Base-by-base conservation (phyloP, 2,113 vertebrate species). In the Brienomyrus longianalis region DNA sequence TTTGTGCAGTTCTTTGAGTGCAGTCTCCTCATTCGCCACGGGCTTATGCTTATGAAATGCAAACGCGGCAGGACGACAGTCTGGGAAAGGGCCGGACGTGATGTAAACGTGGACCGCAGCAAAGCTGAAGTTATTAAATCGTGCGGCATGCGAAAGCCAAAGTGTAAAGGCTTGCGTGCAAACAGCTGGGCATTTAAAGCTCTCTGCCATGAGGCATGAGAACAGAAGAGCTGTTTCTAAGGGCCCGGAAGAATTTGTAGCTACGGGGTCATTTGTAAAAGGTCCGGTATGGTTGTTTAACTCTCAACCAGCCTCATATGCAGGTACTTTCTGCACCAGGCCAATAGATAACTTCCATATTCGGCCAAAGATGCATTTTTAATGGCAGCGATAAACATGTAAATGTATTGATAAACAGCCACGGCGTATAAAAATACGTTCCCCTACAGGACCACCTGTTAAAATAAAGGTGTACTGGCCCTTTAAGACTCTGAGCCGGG, bases 401-500 rank as follows among this genome's bases (percentile, higher is more conserved):
- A 43, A 80, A 17, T 35, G 17, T 35, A 80, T 7, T 43, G 74
- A 80, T 39, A 17, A 43, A 80, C 31, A 80, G 15, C 31, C 4
- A 35, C 5, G 70, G 35, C 3, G 70, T 17, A 39, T 35, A 74
- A 35, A 66, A 66, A 66, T 66, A 13, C 1, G 70, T 80, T 43
- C 74, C 70, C 31, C 35, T 80, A 80, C 13, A 80, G 74, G 74
- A 80, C 39, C 74, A 21, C 74, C 31, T 80, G 31, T 39, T 43
- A 35, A 80, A 19, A 39, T 43, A 80, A 80, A 17, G 9, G 74
- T 77, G 31, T 35, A 43, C 35, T 4, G 74, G 74, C 31, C 74
- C 74, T 77, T 77, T 77, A 77, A 77, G 62, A 39, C 15, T 31
- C 13, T 19, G 45, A 84, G 15, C 17, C 56, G 91, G 91, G 91